These are phyloP conservation scores for Melanotaenia maccullochi DNA, from an alignment of 2,797 vertebrate genomes.

Conservation along the genomic window DNA sequence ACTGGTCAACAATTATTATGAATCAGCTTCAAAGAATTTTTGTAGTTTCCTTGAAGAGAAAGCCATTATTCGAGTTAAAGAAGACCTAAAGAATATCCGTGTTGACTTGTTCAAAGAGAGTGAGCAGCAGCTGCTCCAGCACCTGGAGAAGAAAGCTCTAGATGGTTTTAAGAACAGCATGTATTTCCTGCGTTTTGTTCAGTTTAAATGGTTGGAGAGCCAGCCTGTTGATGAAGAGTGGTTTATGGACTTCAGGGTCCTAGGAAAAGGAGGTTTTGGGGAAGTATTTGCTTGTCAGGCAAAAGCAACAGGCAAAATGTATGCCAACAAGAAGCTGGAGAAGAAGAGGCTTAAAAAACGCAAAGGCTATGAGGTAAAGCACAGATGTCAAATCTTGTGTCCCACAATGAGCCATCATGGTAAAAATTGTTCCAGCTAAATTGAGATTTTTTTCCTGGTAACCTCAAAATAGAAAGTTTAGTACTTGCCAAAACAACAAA, in stretches of 20 bases:
- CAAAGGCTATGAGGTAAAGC: slow-evolving; percentile 81
- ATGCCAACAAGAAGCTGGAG: slow-evolving; percentile 86
- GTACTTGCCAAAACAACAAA: too few species aligned
- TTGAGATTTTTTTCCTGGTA: too few species aligned
- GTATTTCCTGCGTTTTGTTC: slow-evolving; percentile 82
- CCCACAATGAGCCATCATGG: neutral
- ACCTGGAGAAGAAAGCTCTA: slow-evolving; percentile 72
- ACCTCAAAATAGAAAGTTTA: too few species aligned
- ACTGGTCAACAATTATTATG: slow-evolving; percentile 80
- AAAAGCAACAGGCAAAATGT: slow-evolving; percentile 86
- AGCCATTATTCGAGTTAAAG: slow-evolving; percentile 78
- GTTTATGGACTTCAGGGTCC: slow-evolving; percentile 85
- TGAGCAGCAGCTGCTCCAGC: slow-evolving; percentile 76
- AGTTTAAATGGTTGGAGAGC: slow-evolving; percentile 84
- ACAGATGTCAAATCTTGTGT: neutral
- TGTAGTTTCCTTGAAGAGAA: slow-evolving; percentile 83
- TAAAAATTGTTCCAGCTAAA: too few species aligned
- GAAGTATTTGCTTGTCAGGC: slow-evolving; percentile 84
- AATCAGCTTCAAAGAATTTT: slow-evolving; percentile 78
- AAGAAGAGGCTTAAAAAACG: slow-evolving; percentile 86
- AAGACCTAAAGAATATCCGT: slow-evolving; percentile 77
- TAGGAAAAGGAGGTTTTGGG: slow-evolving; percentile 84
- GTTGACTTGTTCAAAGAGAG: slow-evolving; percentile 83
- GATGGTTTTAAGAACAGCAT: slow-evolving; percentile 78
- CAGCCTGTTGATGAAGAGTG: slow-evolving; percentile 82